Evolutionary conservation across 1,140 invertebrate genomes (phyloP).

Genomic region (Aphaenogaster floridana): DNA sequence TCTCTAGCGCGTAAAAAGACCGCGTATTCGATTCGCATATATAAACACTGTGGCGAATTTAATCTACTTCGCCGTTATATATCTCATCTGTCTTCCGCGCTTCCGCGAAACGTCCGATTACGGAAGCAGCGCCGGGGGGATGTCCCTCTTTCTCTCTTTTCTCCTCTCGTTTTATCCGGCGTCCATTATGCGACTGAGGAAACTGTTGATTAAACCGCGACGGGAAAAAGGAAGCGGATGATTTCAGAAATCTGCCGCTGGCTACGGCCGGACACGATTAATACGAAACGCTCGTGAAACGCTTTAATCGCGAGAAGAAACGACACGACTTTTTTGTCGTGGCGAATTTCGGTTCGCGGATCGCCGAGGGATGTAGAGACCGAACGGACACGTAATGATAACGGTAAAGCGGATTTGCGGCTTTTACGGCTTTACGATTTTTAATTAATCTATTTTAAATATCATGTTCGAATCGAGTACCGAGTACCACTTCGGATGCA

Average conservation of each 20-base stretch:
- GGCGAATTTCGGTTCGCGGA: constrained; percentile 2
- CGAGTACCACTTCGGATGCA: neutral
- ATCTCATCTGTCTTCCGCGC: neutral
- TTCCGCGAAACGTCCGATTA: constrained; percentile 26
- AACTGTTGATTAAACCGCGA: constrained; percentile 45
- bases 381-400: neutral
- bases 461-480: neutral
- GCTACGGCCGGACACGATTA: constrained; percentile 33
- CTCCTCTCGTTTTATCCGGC: neutral
- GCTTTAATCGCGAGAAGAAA: constrained; percentile 24
- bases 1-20: neutral
- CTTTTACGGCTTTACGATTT: neutral
- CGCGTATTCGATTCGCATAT: neutral
- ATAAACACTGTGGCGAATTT: neutral
- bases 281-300: constrained; percentile 25
- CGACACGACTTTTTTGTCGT: neutral
- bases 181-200: constrained; percentile 32
- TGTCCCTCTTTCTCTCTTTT: constrained; percentile 36
- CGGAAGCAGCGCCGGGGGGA: neutral
- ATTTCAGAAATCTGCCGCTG: constrained; percentile 44
- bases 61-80: neutral
- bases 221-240: constrained; percentile 43
- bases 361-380: neutral
- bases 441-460: neutral
- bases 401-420: constrained; percentile 38